These are phyloP conservation scores for Goniozus legneri DNA, from an alignment of 1,140 invertebrate species.

Conservation along the genomic window DNA sequence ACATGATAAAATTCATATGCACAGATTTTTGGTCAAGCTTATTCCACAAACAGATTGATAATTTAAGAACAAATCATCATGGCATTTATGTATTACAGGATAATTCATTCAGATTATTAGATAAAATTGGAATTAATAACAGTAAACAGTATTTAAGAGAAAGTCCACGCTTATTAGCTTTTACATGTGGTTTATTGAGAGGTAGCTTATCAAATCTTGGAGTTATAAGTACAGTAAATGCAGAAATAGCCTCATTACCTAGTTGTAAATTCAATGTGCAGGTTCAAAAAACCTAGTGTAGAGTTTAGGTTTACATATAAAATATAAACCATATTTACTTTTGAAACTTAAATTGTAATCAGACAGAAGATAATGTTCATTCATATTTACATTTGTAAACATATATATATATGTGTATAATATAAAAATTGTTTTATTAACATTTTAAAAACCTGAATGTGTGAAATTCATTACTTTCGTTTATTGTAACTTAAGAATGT, in stretches of 20 bases:
- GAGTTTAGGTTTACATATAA: neutral
- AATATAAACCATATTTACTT: neutral
- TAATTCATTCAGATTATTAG: slow-evolving; percentile 88
- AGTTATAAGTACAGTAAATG: slow-evolving; percentile 89
- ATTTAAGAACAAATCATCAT: slow-evolving; percentile 97
- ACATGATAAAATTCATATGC: slow-evolving; percentile 98
- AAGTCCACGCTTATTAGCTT: slow-evolving; percentile 85
- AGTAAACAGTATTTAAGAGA: slow-evolving; percentile 88
- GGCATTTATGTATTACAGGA: slow-evolving; percentile 98
- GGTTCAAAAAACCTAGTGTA: slow-evolving; percentile 65
- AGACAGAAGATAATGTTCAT: neutral
- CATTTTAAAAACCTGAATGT: no score
- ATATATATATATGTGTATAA: slow-evolving; percentile 2
- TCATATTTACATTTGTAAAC: neutral
- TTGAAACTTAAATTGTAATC: slow-evolving; percentile 2
- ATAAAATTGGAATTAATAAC: slow-evolving; percentile 71
- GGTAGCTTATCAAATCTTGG: slow-evolving; percentile 93
- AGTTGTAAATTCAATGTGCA: slow-evolving; percentile 93
- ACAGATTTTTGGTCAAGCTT: slow-evolving; percentile 97
- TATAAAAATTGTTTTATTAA: neutral
- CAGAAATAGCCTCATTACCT: slow-evolving; percentile 89
- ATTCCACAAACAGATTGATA: slow-evolving; percentile 98
- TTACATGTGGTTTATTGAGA: slow-evolving; percentile 92
- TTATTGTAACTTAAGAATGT: no score
- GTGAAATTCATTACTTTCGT: no score